Evolutionary conservation across 1,140 invertebrate genomes (phyloP).

Genomic region (Atta texana): DNA sequence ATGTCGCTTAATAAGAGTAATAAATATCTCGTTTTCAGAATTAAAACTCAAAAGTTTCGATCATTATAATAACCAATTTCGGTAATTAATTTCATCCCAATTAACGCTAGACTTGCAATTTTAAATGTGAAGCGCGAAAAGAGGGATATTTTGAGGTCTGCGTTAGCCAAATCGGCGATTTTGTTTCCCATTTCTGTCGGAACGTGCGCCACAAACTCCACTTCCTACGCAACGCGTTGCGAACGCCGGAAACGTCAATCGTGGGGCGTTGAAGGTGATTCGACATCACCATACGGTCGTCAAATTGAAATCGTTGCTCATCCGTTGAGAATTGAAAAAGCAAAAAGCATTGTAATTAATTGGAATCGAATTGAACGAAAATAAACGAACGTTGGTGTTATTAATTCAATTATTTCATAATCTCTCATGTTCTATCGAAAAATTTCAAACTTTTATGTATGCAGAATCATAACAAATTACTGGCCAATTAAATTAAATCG

Average conservation of each 20-base stretch:
- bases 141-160: background rate
- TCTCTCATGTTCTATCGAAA: background rate
- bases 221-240: conserved; percentile 21
- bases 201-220: background rate
- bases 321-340: background rate
- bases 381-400: background rate
- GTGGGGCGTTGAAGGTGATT: background rate
- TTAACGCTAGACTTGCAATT: conserved; percentile 54
- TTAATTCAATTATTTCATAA: background rate
- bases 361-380: background rate
- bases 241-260: conserved; percentile 23
- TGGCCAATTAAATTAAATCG: background rate
- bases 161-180: background rate
- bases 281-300: too few relatives aligned
- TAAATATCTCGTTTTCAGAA: background rate
- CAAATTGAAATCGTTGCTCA: background rate
- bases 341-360: background rate
- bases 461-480: background rate
- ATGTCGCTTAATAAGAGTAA: background rate
- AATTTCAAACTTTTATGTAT: background rate
- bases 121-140: conserved; percentile 24
- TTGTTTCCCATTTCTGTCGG: conserved; percentile 36
- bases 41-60: background rate
- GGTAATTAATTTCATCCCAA: conserved; percentile 12
- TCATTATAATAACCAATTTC: conserved; percentile 8